Base-by-base conservation (phyloP, 64 coral and sea anemone genomes). In the Stylophora pistillata region DNA sequence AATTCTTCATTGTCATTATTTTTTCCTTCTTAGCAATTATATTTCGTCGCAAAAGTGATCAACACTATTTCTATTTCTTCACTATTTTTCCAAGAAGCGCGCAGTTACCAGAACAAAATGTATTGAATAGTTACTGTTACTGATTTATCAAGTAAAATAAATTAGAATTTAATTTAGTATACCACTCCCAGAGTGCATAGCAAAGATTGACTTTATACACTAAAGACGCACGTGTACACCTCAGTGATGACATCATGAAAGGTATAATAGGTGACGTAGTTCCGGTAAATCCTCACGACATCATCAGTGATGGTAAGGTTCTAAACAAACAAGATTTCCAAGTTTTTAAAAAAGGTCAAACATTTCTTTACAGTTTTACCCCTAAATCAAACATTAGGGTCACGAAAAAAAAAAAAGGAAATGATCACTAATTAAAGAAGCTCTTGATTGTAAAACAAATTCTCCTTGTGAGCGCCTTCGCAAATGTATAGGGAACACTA, bases 211-310 rank as follows among this genome's bases (percentile, higher is more conserved):
- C n/a, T 6, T 55, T 56, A 55, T 52, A 78, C 23, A 10, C 21
- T 21, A 9, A 23, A 10, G 14, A 78, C 52, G 28, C 76, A 78
- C 23, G 10, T 56, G 23, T 14, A 58, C 52, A 78, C n/a, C 25
- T 78, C 21, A 1, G 21, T n/a, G 13, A 78, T 27, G 76, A 78
- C 76, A 18, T 78, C 76, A 13, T 78, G 7, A 20, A 78, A 26
- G 55, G 21, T 27, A 21, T 11, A 56, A 10, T 56, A 25, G 54
- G 27, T 57, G 76, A 78, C 52, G 21, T 78, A 78, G 53, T 78
- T 78, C 17, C 76, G 53, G 54, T 56, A 78, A 56, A 78, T 78
- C 76, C 56, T 78, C 76, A 78, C 76, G 20, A 78, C 53, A 78
- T 78, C 53, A 26, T 78, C 26, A 11, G 76, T 78, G 26, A 78